Evolutionary conservation across 2,113 vertebrate genomes (phyloP).

Genomic region (Sardina pilchardus): DNA sequence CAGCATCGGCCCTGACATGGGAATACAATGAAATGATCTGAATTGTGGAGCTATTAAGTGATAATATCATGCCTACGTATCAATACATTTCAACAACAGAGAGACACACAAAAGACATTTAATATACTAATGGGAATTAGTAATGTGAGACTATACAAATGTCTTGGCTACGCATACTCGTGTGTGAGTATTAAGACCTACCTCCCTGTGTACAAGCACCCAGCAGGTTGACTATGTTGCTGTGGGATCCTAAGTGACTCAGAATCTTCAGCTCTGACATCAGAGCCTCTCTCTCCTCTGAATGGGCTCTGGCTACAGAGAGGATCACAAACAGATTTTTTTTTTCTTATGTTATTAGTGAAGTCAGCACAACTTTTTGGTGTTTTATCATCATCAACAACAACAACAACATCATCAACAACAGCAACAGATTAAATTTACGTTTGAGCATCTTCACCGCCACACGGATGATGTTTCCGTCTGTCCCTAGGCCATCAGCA

Average conservation of each 20-base stretch:
- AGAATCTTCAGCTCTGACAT: slow-evolving; percentile 73
- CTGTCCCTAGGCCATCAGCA: slow-evolving; percentile 50
- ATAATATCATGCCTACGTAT: background rate
- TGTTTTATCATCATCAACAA: background rate
- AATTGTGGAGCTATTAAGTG: background rate
- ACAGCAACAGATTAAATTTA: slow-evolving; percentile 36
- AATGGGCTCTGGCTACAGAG: slow-evolving; percentile 53
- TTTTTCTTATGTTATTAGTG: background rate
- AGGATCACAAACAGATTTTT: background rate
- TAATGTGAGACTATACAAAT: background rate
- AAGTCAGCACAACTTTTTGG: background rate
- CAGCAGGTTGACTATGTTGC: slow-evolving; percentile 72
- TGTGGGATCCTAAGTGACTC: slow-evolving; percentile 67
- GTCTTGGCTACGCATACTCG: background rate
- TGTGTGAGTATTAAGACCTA: slow-evolving; percentile 8
- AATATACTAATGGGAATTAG: slow-evolving; percentile 14
- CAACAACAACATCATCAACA: background rate
- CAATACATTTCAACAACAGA: background rate
- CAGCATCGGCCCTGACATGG: slow-evolving; percentile 82
- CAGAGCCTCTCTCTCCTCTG: slow-evolving; percentile 57
- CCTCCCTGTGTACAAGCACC: slow-evolving; percentile 69
- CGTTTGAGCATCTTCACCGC: slow-evolving; percentile 70
- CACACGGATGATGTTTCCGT: slow-evolving; percentile 55
- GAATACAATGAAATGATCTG: slow-evolving; percentile 11
- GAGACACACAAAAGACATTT: background rate